Conservation (phyloP, 2,797 vertebrate genomes). For the Melanotaenia maccullochi region DNA sequence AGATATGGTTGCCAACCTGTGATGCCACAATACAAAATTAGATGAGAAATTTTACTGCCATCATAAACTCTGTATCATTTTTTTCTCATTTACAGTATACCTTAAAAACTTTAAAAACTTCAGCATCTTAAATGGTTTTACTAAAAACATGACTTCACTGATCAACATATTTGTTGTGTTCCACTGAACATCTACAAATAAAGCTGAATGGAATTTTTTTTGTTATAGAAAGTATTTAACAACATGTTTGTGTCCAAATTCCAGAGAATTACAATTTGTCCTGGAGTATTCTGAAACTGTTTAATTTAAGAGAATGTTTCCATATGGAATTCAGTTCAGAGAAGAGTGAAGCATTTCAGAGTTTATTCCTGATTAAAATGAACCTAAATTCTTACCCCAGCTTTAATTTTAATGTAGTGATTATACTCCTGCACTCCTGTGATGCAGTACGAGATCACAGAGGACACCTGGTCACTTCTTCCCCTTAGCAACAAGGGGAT, state of each 20-base stretch:
- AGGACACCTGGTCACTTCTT: slow-evolving; percentile 1
- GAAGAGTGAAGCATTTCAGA: neutral
- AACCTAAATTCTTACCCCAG: neutral
- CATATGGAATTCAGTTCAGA: neutral
- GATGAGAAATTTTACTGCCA: no score
- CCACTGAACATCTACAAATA: no score
- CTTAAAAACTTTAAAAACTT: no score
- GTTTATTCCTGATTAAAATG: neutral
- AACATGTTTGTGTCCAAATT: neutral
- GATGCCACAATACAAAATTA: no score
- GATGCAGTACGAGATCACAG: neutral
- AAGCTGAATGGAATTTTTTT: no score
- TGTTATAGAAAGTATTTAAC: neutral
- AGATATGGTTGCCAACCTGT: no score
- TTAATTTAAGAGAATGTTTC: neutral
- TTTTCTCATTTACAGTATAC: no score
- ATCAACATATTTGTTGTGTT: neutral
- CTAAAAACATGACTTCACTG: no score
- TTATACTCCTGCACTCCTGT: neutral
- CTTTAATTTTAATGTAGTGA: neutral
- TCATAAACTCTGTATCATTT: no score
- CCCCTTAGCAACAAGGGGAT: slow-evolving; percentile 37
- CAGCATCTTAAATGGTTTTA: no score
- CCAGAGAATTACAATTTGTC: neutral
- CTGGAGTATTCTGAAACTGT: neutral